Evolutionary conservation across 2,888 invertebrate genomes (phyloP).

Genomic region (Thysanoteuthis rhombus): DNA sequence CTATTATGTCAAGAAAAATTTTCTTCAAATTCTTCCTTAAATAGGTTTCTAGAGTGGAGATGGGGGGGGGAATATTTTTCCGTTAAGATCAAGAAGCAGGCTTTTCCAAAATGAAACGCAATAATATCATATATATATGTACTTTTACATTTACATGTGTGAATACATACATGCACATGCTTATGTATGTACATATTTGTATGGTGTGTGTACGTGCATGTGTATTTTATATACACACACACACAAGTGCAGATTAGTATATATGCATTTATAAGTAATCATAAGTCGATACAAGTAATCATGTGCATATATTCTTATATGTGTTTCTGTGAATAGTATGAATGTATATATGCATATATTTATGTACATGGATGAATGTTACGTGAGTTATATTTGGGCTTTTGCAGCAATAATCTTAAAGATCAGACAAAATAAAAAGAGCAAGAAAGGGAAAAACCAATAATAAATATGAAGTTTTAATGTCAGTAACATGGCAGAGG

Average conservation of each 20-base stretch:
- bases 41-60: no score
- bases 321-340: not conserved
- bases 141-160: not conserved
- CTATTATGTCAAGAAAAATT: no score
- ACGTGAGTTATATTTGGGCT: not conserved
- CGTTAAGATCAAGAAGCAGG: no score
- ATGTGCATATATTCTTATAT: not conserved
- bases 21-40: no score
- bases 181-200: not conserved
- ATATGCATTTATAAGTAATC: not conserved
- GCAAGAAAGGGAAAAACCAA: not conserved
- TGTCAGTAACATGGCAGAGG: not conserved
- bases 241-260: not conserved
- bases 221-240: not conserved
- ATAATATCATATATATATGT: not conserved
- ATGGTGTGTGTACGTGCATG: no score
- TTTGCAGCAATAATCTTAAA: not conserved
- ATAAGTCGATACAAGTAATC: not conserved
- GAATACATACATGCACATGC: not conserved
- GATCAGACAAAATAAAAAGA: not conserved
- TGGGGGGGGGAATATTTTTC: not conserved
- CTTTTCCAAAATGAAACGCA: no score
- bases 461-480: not conserved
- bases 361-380: not conserved
- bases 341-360: not conserved